A percentile compares a stretch with the other conserved stretches of the same genome.
phyloP scores from a whole-genome alignment of 2,888 invertebrate species.

The Papilio gigon region DNA sequence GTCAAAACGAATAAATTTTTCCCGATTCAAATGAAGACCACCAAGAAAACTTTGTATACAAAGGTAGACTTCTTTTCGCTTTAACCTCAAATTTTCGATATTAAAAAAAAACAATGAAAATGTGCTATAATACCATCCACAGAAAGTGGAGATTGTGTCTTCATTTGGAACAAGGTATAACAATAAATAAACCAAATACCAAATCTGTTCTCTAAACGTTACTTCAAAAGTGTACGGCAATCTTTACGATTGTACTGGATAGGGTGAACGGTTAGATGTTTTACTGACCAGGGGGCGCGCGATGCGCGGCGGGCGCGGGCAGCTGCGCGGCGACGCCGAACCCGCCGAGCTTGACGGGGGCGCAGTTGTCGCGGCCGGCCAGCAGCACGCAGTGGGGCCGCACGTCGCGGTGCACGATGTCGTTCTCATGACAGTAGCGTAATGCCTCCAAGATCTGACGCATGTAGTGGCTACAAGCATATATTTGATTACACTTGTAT shows the following conservation, averaged over 20 bases:
- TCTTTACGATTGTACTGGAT: not conserved
- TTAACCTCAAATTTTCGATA: too few species aligned
- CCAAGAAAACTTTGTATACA: not conserved
- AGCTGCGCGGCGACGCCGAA: slow-evolving; percentile 98
- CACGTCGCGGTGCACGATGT: slow-evolving; percentile 98
- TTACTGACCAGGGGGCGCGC: slow-evolving; percentile 67
- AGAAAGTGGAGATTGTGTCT: too few species aligned
- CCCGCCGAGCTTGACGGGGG: slow-evolving; percentile 98
- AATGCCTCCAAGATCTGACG: slow-evolving; percentile 98
- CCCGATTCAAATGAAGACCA: too few species aligned
- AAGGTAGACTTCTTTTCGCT: too few species aligned
- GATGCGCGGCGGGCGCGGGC: slow-evolving; percentile 86
- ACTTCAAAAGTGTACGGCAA: too few species aligned
- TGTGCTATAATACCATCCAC: too few species aligned
- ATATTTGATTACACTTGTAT: not conserved
- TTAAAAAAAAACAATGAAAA: too few species aligned
- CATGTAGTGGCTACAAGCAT: slow-evolving; percentile 95
- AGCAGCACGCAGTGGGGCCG: slow-evolving; percentile 98
- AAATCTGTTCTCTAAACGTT: too few species aligned
- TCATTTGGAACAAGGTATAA: too few species aligned
- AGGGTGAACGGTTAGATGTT: not conserved
- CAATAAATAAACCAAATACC: too few species aligned
- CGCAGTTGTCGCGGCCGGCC: slow-evolving; percentile 98
- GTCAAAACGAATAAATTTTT: not conserved
- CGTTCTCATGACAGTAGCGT: slow-evolving; percentile 98